Conservation (phyloP, 2,113 vertebrate genomes). For the Castor canadensis region DNA sequence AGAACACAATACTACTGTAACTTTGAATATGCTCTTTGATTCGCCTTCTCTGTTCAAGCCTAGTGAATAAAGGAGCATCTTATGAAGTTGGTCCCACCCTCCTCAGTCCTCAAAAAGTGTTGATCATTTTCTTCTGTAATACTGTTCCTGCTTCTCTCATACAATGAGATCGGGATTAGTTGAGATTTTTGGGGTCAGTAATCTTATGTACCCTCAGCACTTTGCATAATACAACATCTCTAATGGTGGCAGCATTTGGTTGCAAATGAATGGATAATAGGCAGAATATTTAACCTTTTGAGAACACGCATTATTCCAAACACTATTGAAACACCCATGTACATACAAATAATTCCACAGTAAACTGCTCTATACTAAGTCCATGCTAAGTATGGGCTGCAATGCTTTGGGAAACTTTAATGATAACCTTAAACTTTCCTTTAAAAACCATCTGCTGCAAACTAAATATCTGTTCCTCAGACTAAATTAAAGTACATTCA, state of each 20-base stretch:
- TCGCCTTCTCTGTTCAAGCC: not conserved
- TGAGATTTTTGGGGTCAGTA: not conserved
- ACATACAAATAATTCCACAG: not conserved
- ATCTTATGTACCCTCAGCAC: not conserved
- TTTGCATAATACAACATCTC: not conserved
- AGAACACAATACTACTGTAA: not conserved
- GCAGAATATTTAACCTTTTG: not conserved
- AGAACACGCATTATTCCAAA: not conserved
- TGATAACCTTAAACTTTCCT: not conserved
- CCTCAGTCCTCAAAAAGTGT: not conserved
- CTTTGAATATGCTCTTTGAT: accelerated
- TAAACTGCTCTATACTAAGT: not conserved
- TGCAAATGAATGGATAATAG: not conserved
- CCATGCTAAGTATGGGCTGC: not conserved
- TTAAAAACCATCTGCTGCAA: not conserved
- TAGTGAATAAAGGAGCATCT: too few species aligned
- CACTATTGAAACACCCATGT: not conserved
- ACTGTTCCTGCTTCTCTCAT: not conserved
- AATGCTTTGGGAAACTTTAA: not conserved
- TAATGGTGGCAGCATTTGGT: not conserved
- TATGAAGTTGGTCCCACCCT: not conserved
- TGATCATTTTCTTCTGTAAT: not conserved
- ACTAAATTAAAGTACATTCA: not conserved
- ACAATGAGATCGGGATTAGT: not conserved
- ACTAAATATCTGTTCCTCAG: not conserved